Base-by-base conservation (phyloP, 2,113 vertebrate genomes). In the Lota lota region DNA sequence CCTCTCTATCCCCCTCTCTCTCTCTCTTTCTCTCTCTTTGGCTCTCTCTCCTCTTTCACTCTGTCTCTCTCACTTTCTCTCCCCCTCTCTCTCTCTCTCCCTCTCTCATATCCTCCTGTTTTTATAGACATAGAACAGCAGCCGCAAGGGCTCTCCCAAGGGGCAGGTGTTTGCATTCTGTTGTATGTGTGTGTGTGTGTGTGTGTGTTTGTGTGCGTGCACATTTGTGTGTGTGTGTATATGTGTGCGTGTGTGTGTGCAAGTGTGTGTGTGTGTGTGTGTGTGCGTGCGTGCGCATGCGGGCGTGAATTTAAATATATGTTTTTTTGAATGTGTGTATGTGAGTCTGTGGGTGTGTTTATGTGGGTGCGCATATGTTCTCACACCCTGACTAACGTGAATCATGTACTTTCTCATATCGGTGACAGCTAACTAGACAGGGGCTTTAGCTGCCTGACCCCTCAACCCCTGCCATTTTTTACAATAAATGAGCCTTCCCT, bases 401-500 rank as follows among this genome's bases (percentile, higher is more conserved):
- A 91, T 91, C 90, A 86, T 90, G 86, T 90, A 92, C 89, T 90
- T 91, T 90, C 89, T 88, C 88, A 89, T 92, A 91, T 92, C 87
- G 61, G 79, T 92, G 91, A 89, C 92, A 86, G 88, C 84, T 92
- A 92, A 92, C 87, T 79, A 91, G 89, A 92, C 90, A 90, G 83
- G 82, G 80, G 82, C 79, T 86, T 82, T 76, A 66, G 79, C 77
- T 78, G 83, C 72, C 56, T 84, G 86, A 89, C 84, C 88, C 73
- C 47, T 64, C 64, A 73, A 78, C 77, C 73, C 20, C 59, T 67
- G 65, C 68, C 66, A 80, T 78, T 85, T 40, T 78, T 80, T 69
- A 84, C 73, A 77, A 76, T 77, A 81, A 76, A 73, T 68, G 76
- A 78, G 62, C 80, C 56, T 63, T 67, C 21, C 59, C 19, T 12